Evolutionary conservation across 1,140 invertebrate genomes (phyloP), one percentile per base, ranked within the genome.

Genomic region (Fopius arisanus): DNA sequence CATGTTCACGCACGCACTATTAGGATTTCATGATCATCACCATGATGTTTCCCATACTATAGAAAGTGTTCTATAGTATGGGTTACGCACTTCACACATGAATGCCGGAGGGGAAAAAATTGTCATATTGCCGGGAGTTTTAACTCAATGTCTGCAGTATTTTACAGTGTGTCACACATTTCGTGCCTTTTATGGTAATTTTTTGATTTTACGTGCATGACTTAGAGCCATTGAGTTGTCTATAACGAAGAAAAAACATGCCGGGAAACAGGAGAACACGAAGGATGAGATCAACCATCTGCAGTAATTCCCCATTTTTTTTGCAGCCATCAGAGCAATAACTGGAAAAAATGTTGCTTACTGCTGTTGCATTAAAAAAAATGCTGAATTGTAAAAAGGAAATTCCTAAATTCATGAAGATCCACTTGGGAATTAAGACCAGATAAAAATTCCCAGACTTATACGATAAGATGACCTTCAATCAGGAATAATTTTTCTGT

Each of bases 211-310:
- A 43, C n/a, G 9, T 12, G 9, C 12, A 26, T 3, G 28, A 21
- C 0, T 7, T 21, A 21, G 5, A 43, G 33, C 51, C 23, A 29
- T 33, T 43, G 69, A 69, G 40, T 23, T 54, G 37, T 29, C 79
- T 81, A 81, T 81, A 86, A 87, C 83, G 86, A 87, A 87, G 85
- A 87, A 87, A 87, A 87, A 87, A 86, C 85, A 86, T 85, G 84
- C 81, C 71, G 73, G 69, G 69, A 75, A 85, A 78, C 82, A 87
- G 84, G 85, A 86, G 84, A 83, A 75, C 80, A 87, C 78, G 82
- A 81, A 26, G 28, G 21, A 23, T 48, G 67, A 78, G 77, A 80
- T 80, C 14, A 12, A 63, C 67, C n/a, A 67, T 14, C 19, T 3
- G 51, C 65, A 41, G 75, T 68, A 62, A 62, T 21, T 62, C 5